Percentiles rank a stretch among this genome's conserved stretches.
Evolutionary conservation across 2,797 vertebrate genomes (phyloP).

Genomic region (Phaenicophaeus curvirostris): DNA sequence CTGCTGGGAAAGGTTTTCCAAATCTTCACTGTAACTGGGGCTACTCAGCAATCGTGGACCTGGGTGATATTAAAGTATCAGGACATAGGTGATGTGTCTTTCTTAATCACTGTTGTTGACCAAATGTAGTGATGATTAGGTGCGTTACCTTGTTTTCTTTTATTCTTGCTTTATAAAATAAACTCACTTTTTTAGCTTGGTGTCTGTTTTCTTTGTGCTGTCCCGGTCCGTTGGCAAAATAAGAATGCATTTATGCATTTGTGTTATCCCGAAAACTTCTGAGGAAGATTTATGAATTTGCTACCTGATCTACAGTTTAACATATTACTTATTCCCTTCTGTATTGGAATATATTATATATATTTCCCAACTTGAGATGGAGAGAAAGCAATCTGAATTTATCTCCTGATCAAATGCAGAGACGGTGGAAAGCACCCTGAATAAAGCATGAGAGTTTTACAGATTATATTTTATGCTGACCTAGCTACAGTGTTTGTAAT

Average conservation of each 20-base stretch:
- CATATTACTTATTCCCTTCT: not conserved
- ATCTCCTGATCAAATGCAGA: not conserved
- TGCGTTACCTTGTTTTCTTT: too few species aligned
- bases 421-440: not conserved
- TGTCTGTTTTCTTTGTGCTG: too few species aligned
- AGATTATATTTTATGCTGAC: not conserved
- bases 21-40: too few species aligned
- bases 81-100: too few species aligned
- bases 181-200: too few species aligned
- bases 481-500: not conserved
- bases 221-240: too few species aligned
- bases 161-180: too few species aligned
- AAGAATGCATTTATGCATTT: not conserved
- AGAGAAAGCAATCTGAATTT: conserved; percentile 28
- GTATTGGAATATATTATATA: not conserved
- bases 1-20: too few species aligned
- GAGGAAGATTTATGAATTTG: not conserved
- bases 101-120: too few species aligned
- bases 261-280: not conserved
- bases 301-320: not conserved
- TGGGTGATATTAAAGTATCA: too few species aligned
- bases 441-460: conserved; percentile 33
- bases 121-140: too few species aligned
- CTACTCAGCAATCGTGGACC: too few species aligned
- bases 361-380: conserved; percentile 7